A percentile compares a stretch with the other conserved stretches of the same genome.
Conservation (phyloP, 2,113 vertebrate species). For the Oncorhynchus tshawytscha region DNA sequence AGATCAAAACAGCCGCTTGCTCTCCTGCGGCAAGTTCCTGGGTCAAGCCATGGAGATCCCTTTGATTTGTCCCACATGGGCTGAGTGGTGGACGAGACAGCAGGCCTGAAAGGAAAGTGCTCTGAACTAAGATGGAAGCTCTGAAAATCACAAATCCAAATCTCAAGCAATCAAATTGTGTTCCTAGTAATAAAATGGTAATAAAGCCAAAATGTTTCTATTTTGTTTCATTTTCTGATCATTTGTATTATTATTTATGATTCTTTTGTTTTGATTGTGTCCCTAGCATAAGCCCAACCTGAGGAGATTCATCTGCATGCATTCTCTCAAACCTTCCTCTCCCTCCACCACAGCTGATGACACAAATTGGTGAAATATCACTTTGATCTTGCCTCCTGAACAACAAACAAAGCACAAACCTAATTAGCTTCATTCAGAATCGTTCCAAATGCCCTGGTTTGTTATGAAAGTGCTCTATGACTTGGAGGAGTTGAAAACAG, state of each 20-base stretch:
- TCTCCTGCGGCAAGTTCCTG: constrained; percentile 60
- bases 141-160: constrained; percentile 21
- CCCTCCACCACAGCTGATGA: constrained; percentile 61
- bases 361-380: constrained; percentile 76
- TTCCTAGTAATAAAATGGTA: constrained; percentile 48
- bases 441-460: constrained; percentile 66
- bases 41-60: constrained; percentile 64
- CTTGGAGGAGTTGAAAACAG: constrained; percentile 50
- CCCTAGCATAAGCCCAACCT: constrained; percentile 61
- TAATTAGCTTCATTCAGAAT: constrained; percentile 74
- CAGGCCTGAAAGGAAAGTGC: constrained; percentile 15
- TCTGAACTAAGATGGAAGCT: constrained; percentile 41
- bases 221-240: constrained; percentile 67
- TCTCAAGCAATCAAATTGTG: constrained; percentile 8
- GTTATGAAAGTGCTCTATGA: constrained; percentile 48
- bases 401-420: constrained; percentile 74
- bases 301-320: constrained; percentile 66
- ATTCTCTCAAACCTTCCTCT: constrained; percentile 59
- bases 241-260: constrained; percentile 69
- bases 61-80: constrained; percentile 54
- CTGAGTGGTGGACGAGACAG: constrained; percentile 25
- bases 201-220: constrained; percentile 52
- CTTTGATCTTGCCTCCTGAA: constrained; percentile 72
- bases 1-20: constrained; percentile 71
- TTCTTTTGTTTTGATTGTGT: constrained; percentile 69